Base-by-base conservation (phyloP, 2,113 vertebrate species). In the Melanotaenia duboulayi region DNA sequence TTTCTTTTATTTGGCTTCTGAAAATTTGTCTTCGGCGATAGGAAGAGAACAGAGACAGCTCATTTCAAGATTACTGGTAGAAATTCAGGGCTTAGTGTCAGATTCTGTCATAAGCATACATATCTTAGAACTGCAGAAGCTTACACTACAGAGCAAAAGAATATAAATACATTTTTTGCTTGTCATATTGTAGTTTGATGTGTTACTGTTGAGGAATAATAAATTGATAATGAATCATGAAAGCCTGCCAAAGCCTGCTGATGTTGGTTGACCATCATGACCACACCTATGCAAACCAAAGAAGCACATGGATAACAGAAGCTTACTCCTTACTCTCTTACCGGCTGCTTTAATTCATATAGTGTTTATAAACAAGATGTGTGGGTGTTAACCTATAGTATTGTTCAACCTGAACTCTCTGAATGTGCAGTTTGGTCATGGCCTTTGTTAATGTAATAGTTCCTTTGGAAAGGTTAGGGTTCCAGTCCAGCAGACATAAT, bases 381-480 rank as follows among this genome's bases (percentile, higher is more conserved):
- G 17, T 61, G 25, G 44, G 3, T 61, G 10, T 22, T 64, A 28
- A 55, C 46, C 62, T 28, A 66, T 20, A 65, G 71, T 70, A 83
- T 65, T 75, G 19, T 40, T 64, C 22, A 32, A 65, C 56, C 56
- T 81, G 73, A 65, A 63, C n/a, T 57, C 44, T 46, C 6, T 5
- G 32, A 59, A 16, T 55, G 58, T 75, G 57, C 62, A 52, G 39
- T 55, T 32, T 74, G 80, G 77, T 73, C 78, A 74, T 35, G 48
- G 57, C 22, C 37, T 78, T 74, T 64, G 39, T 74, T 82, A 76
- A 82, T 87, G 57, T 49, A 64, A 75, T 54, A 22, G 67, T 61
- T 74, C 13, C 60, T 65, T 42, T 12, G 58, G 64, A 91, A 91
- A 92, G 87, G 86, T 84, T 86, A 87, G 44, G 65, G 87, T 88